Conservation (phyloP, 2,113 vertebrate species). For the Muntiacus muntjak region DNA sequence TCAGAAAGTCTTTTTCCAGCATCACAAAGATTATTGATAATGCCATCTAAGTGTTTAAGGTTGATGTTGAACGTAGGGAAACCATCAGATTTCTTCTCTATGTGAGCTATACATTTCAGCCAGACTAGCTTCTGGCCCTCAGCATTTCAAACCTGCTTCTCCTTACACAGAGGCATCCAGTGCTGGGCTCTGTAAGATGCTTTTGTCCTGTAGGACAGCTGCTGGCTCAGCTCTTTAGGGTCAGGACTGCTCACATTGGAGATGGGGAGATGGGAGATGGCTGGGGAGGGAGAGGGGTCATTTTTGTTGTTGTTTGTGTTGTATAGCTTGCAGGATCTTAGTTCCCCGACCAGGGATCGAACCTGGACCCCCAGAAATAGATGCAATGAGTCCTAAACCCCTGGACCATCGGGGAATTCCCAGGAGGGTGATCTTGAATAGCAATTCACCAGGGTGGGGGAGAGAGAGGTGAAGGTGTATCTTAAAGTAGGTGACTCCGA, state of each 20-base stretch:
- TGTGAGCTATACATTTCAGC: background rate
- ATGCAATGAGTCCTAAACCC: background rate
- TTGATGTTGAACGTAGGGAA: background rate
- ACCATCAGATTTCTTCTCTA: background rate
- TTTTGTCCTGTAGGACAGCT: background rate
- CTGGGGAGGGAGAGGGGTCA: background rate
- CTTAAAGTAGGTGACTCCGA: background rate
- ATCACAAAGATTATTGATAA: background rate
- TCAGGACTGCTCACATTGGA: background rate
- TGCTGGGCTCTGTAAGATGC: background rate
- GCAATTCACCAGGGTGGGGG: background rate
- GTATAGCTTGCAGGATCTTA: background rate
- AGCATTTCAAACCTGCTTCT: background rate
- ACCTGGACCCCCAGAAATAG: background rate
- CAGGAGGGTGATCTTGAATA: background rate
- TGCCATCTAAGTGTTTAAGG: background rate
- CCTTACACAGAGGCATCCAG: background rate
- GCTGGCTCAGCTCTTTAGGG: background rate
- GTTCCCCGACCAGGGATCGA: background rate
- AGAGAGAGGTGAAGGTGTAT: background rate
- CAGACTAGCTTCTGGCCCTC: background rate
- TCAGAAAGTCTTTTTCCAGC: background rate
- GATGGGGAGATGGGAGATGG: background rate
- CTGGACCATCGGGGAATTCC: background rate
- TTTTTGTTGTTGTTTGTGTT: background rate